Evolutionary conservation across 2,888 invertebrate species (phyloP), one percentile per base, ranked within the genome.

Genomic region (Theretra japonica): DNA sequence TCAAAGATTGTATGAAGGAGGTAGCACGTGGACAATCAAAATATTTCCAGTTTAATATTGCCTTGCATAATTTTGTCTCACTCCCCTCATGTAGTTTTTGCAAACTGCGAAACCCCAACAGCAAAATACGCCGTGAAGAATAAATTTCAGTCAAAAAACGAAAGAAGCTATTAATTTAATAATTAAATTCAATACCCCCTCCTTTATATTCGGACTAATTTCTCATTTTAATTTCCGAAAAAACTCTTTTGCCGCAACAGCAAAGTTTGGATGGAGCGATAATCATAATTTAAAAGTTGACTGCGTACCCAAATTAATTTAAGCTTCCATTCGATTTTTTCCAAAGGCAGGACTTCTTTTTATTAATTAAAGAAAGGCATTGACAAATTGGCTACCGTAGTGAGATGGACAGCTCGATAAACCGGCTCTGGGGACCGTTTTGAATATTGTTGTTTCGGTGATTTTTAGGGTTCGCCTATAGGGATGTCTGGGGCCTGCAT

Each of bases 341-440:
- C 74, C 71, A 70, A 75, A 71, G 73, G 80, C 79, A 80, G 81
- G 84, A 86, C 83, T 83, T 79, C 82, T 85, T 90, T 93, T 93
- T 93, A 93, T 94, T 94, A 93, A 94, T 94, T 93, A 94, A 90
- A 83, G 88, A 86, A 80, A 86, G 86, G 90, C 91, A 92, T 93
- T 94, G 93, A 94, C 92, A 93, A 93, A 94, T 93, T 89, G 92
- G 90, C 92, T 91, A 89, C 92, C 86, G 91, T 83, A 87, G 82
- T 79, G 71, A 90, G 93, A 93, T 94, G 86, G 93, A 92, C 93
- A 89, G 86, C 71, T 76, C 77, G 93, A 93, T 93, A 93, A 89
- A 82, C 80, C 75, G 73, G 75, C 73, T 81, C 78, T 75, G 82
- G 84, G 84, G 79, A 75, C 82, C 81, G 79, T 80, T 77, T 73